Evolutionary conservation across 2,113 vertebrate genomes (phyloP).

Genomic region (Pandion haliaetus): DNA sequence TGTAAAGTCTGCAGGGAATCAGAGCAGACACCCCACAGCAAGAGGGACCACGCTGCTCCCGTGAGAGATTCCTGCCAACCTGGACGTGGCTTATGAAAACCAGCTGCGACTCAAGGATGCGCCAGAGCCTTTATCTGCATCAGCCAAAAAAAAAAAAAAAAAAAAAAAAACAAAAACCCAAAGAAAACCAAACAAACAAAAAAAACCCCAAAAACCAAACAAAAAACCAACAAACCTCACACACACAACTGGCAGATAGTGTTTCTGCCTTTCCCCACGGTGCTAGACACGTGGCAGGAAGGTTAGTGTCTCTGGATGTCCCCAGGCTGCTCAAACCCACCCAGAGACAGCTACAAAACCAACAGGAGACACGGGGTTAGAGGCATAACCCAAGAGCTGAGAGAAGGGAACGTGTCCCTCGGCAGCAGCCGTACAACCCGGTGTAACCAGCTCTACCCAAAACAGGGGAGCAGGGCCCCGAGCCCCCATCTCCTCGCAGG

Average conservation of each 20-base stretch:
- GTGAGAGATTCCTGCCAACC: background rate
- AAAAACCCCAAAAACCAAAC: too few species aligned
- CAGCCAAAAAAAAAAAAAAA: background rate
- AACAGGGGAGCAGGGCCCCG: rapidly evolving
- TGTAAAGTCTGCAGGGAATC: background rate
- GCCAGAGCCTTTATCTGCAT: background rate
- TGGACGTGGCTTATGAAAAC: rapidly evolving
- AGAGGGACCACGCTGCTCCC: background rate
- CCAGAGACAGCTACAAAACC: rapidly evolving
- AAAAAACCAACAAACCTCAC: too few species aligned
- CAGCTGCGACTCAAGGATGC: background rate
- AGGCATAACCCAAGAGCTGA: background rate
- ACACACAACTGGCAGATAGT: background rate
- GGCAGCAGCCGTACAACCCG: rapidly evolving
- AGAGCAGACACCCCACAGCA: rapidly evolving
- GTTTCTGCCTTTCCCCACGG: background rate
- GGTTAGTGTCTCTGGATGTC: rapidly evolving
- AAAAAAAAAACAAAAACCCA: background rate
- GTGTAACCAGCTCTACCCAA: background rate
- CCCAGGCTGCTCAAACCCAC: background rate
- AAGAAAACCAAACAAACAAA: too few species aligned
- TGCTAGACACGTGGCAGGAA: background rate
- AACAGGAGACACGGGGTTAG: rapidly evolving
- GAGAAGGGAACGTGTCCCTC: background rate
- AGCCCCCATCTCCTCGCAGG: background rate